Evolutionary conservation across 2,797 vertebrate genomes (phyloP).

Genomic region (Luscinia luscinia): DNA sequence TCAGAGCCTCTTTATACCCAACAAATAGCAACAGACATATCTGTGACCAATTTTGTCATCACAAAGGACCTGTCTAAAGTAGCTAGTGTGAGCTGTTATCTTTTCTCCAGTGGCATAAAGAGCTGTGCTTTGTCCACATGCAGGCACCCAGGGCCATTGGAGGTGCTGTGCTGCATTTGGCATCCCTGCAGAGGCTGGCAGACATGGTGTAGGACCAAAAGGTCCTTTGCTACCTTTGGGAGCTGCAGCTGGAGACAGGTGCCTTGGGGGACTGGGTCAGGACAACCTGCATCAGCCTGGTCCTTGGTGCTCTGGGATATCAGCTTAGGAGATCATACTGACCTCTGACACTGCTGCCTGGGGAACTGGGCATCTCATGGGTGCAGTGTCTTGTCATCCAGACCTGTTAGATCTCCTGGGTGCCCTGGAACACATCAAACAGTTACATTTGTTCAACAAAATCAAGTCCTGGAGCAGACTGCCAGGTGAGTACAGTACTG

Average conservation of each 20-base stretch:
- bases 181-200: neutral
- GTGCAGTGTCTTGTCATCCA: neutral
- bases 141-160: neutral
- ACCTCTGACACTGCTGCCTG: neutral
- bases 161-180: neutral
- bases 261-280: neutral
- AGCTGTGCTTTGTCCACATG: accelerated
- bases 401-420: neutral
- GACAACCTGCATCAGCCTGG: neutral
- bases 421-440: neutral
- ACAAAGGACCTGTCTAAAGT: neutral
- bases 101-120: neutral
- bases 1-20: neutral
- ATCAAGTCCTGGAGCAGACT: neutral
- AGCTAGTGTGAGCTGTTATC: neutral
- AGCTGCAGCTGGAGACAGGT: neutral
- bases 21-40: neutral
- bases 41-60: neutral
- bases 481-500: neutral
- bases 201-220: neutral
- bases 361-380: neutral
- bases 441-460: neutral
- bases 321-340: neutral
- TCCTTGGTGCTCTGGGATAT: neutral
- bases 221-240: neutral